These are phyloP conservation scores for Cardiocondyla obscurior DNA, from an alignment of 1,140 invertebrate species.

Conservation along the genomic window DNA sequence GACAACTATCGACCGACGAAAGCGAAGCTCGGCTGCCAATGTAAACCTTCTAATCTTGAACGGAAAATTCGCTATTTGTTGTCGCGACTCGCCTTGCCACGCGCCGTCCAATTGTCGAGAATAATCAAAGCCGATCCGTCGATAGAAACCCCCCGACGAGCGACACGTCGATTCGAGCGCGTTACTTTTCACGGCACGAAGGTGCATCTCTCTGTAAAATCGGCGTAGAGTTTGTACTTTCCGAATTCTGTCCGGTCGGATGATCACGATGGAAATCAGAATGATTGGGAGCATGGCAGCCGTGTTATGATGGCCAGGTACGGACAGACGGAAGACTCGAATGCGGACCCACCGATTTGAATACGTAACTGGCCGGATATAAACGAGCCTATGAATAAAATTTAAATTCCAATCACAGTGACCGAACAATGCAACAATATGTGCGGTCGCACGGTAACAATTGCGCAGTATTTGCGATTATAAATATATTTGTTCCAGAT, in stretches of 20 bases:
- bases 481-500: too few relatives aligned
- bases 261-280: conserved; percentile 68
- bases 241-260: conserved; percentile 28
- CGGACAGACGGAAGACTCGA: conserved; percentile 50
- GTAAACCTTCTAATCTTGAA: background rate
- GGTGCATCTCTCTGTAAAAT: conserved; percentile 34
- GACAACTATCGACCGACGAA: background rate
- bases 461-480: too few relatives aligned
- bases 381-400: conserved; percentile 81
- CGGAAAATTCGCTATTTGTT: background rate
- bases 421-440: conserved; percentile 77
- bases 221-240: conserved; percentile 58
- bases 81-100: background rate
- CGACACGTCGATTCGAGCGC: conserved; percentile 18
- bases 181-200: conserved; percentile 31
- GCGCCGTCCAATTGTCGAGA: conserved; percentile 3
- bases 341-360: conserved; percentile 74
- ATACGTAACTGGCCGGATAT: conserved; percentile 79
- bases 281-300: conserved; percentile 63
- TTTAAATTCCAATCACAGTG: conserved; percentile 79
- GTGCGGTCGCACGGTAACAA: conserved; percentile 59
- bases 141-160: background rate
- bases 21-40: background rate
- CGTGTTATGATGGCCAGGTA: conserved; percentile 46
- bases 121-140: background rate